These are phyloP conservation scores for Sarcophaga rosellei DNA, from an alignment of 2,888 invertebrate genomes.

Conservation along the genomic window DNA sequence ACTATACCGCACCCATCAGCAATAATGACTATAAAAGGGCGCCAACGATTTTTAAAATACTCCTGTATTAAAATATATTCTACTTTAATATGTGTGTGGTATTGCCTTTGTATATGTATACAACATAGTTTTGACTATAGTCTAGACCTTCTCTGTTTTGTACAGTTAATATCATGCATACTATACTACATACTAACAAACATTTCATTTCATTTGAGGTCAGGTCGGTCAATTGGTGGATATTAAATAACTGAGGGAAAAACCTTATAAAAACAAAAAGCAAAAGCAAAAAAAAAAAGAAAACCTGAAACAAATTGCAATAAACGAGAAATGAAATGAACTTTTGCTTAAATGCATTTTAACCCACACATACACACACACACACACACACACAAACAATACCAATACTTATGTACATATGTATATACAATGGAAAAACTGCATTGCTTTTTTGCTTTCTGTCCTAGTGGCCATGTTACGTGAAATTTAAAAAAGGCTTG, in stretches of 20 bases:
- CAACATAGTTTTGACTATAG: neutral
- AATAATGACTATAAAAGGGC: neutral
- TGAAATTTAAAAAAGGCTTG: neutral
- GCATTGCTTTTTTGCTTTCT: too few relatives aligned
- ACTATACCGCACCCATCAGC: neutral
- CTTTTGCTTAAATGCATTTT: neutral
- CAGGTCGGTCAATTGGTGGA: neutral
- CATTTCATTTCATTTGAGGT: conserved; percentile 22
- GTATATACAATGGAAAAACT: too few relatives aligned
- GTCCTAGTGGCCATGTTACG: neutral
- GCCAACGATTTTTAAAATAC: conserved; percentile 24
- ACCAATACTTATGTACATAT: too few relatives aligned
- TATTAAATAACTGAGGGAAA: too few relatives aligned
- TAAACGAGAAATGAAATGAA: conserved; percentile 15
- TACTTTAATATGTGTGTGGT: conserved; percentile 7
- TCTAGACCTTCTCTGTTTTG: conserved; percentile 6
- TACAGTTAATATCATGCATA: too few relatives aligned
- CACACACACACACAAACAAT: too few relatives aligned
- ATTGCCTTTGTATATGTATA: too few relatives aligned
- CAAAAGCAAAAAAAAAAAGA: too few relatives aligned
- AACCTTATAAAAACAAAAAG: too few relatives aligned
- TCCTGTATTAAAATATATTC: conserved; percentile 30
- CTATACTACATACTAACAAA: too few relatives aligned
- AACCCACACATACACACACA: too few relatives aligned
- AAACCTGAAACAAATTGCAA: neutral